A percentile compares a stretch with the other conserved stretches of the same genome.
Conservation (phyloP, 1,140 invertebrate species). For the Drosophila lowei region DNA sequence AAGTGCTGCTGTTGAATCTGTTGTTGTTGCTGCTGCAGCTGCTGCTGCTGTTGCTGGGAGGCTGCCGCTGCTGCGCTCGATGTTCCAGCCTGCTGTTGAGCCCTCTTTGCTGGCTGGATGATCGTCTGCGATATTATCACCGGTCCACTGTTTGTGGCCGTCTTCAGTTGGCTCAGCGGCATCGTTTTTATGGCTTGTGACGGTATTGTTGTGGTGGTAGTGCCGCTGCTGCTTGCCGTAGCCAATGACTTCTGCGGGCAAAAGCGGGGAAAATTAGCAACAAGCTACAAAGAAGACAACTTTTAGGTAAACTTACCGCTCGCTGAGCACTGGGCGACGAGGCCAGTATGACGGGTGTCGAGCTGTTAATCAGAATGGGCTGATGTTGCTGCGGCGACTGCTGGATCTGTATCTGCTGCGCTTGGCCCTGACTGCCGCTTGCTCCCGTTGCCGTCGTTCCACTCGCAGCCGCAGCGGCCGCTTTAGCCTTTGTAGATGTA, state of each 20-base stretch:
- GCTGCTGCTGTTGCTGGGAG: constrained; percentile 49
- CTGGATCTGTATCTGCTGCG: constrained; percentile 46
- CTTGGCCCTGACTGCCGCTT: constrained; percentile 23
- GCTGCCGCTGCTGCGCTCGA: constrained; percentile 54
- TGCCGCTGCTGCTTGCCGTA: constrained; percentile 44
- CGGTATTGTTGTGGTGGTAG: constrained; percentile 68
- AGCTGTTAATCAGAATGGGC: constrained; percentile 79
- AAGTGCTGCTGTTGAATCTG: constrained; percentile 27
- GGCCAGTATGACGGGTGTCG: constrained; percentile 77
- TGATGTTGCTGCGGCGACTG: constrained; percentile 61
- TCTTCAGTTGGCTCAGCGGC: constrained; percentile 78
- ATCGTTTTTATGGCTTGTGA: constrained; percentile 79
- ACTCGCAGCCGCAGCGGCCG: constrained; percentile 44
- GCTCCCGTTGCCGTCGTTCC: constrained; percentile 35
- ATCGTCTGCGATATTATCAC: constrained; percentile 81
- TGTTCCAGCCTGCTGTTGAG: constrained; percentile 68
- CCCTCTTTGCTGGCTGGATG: constrained; percentile 77
- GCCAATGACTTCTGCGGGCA: constrained; percentile 61
- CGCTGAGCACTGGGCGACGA: constrained; percentile 70
- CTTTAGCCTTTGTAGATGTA: constrained; percentile 73
- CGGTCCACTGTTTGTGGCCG: constrained; percentile 75
- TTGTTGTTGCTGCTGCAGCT: constrained; percentile 57
- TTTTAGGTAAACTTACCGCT: constrained; percentile 42
- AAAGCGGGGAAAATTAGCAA: no score
- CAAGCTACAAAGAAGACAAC: no score